Evolutionary conservation across 92 coral and sea anemone species (phyloP).

Genomic region (Micromussa lordhowensis): DNA sequence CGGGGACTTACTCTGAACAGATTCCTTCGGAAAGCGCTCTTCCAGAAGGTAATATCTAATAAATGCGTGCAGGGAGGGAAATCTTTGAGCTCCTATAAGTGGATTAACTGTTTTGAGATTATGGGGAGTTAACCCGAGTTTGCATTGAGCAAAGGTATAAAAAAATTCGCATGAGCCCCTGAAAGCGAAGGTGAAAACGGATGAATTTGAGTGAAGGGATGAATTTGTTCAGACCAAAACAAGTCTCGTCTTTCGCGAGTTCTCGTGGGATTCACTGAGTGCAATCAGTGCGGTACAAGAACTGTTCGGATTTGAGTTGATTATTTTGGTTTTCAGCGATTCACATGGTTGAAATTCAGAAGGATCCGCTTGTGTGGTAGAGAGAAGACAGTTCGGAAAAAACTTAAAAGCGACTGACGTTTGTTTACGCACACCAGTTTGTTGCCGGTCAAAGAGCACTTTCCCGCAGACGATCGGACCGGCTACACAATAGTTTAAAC

Average conservation of each 20-base stretch:
- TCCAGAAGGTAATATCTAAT: conserved; percentile 32
- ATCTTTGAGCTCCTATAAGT: neutral
- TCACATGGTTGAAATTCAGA: neutral
- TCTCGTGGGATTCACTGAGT: neutral
- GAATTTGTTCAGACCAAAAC: neutral
- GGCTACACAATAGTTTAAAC: neutral
- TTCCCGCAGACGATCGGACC: neutral
- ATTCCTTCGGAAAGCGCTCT: conserved; percentile 17
- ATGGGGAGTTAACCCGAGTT: neutral
- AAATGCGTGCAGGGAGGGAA: neutral
- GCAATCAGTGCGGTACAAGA: too few species aligned
- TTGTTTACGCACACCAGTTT: neutral
- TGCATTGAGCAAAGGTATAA: neutral
- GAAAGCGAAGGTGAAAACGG: neutral
- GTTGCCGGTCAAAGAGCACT: neutral
- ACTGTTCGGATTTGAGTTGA: neutral
- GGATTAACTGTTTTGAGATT: conserved; percentile 18
- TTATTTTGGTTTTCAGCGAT: neutral
- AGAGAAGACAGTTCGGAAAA: neutral
- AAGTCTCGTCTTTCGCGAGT: neutral
- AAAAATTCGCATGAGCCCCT: neutral
- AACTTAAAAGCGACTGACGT: neutral
- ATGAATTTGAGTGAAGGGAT: neutral
- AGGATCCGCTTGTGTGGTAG: neutral
- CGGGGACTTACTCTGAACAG: conserved; percentile 18